Evolutionary conservation across 2,888 invertebrate species (phyloP), one percentile per base, ranked within the genome.

Genomic region (Poecilobothrus nobilitatus): DNA sequence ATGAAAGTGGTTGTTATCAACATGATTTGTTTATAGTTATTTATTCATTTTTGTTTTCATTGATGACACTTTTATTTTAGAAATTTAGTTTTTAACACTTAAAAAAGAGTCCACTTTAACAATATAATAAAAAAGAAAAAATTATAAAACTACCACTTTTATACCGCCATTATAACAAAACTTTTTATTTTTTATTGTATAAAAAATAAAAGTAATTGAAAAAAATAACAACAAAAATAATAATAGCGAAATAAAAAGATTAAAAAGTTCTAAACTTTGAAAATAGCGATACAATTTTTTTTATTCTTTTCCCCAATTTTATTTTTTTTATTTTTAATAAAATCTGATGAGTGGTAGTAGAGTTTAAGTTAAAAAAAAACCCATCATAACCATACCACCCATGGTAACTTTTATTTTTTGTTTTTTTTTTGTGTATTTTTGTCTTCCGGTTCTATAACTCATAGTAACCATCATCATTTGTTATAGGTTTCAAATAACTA

Each of bases 381-480:
- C 1, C 53, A 53, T 53, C 53, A 53, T 53, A n/a, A n/a, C 18
- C 53, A 53, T 53, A 15, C 53, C 53, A 18, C 18, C 18, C n/a
- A 53, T 37, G 53, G 18, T 18, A 18, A 37, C 1, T 53, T n/a
- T 53, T 18, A 6, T 53, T 53, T 15, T 53, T 2, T 3, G 12
- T 12, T 44, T 44, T 44, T 53, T 53, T 12, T 15, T 53, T 18
- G 1, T 53, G 18, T 27, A 27, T 27, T 27, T 27, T 2, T 4
- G 27, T 27, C 3, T 27, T 27, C 27, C 27, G 27, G 27, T 27
- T 27, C 3, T 27, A 27, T 27, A 27, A 5, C 27, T 27, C 5
- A 53, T n/a, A n/a, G 18, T 53, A 53, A 53, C 53, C 53, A 53
- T 53, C 53, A 53, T 53, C n/a, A 53, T 53, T 53, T 53, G 53